These are phyloP conservation scores for Calliopum simillimum DNA, from an alignment of 2,888 invertebrate species.

Conservation along the genomic window DNA sequence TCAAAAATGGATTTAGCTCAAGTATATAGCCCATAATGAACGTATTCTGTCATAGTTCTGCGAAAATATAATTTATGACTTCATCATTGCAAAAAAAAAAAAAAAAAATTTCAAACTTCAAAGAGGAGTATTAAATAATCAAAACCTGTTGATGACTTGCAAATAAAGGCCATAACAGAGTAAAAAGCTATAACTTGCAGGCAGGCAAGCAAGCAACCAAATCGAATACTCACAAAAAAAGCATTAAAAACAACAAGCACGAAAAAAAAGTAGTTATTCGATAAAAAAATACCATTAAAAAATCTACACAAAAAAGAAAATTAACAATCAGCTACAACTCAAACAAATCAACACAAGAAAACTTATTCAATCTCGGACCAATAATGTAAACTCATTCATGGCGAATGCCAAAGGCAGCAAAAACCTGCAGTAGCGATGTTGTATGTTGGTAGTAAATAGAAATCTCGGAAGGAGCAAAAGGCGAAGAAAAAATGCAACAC, in stretches of 20 bases:
- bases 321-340: slow-evolving; percentile 1
- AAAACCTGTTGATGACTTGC: slow-evolving; percentile 62
- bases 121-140: slow-evolving; percentile 19
- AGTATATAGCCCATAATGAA: background rate
- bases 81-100: slow-evolving; percentile 26
- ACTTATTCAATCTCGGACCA: slow-evolving; percentile 20
- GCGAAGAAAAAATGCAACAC: slow-evolving; percentile 6
- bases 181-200: slow-evolving; percentile 4
- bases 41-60: slow-evolving; percentile 22
- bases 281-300: background rate
- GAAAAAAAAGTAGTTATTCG: background rate
- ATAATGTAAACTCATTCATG: background rate
- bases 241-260: background rate
- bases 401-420: background rate
- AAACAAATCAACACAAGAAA: slow-evolving; percentile 10
- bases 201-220: slow-evolving; percentile 7
- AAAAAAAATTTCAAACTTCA: no score
- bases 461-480: background rate
- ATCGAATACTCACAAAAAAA: background rate
- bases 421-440: background rate
- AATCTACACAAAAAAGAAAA: slow-evolving; percentile 2
- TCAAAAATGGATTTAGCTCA: no score
- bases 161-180: background rate
- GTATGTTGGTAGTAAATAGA: slow-evolving; percentile 20
- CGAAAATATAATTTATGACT: slow-evolving; percentile 38